Conservation (phyloP, 2,113 vertebrate species). For the Dolichotis patagonum region DNA sequence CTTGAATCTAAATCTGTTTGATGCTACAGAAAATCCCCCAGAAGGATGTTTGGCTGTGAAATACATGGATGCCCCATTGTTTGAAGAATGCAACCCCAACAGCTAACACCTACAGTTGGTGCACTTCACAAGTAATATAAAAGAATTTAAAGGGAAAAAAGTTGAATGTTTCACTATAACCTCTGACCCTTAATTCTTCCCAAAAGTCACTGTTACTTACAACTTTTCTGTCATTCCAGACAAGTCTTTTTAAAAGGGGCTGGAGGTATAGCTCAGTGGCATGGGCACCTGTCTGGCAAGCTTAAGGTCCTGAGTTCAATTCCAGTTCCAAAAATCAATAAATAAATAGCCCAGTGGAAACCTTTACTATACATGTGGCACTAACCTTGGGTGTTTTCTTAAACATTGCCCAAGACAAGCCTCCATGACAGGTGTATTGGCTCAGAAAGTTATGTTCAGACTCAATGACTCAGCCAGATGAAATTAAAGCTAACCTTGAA, state of each 20-base stretch:
- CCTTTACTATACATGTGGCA: background rate
- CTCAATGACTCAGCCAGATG: conserved; percentile 5
- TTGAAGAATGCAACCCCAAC: background rate
- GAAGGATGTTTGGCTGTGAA: background rate
- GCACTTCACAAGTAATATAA: background rate
- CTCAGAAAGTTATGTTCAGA: conserved; percentile 48
- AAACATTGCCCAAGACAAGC: conserved; percentile 15
- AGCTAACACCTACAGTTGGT: background rate
- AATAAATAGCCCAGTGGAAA: background rate
- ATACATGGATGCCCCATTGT: background rate
- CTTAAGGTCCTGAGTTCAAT: no score
- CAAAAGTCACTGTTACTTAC: background rate
- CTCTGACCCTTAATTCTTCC: background rate
- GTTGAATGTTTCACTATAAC: background rate
- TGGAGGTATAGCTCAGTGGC: no score
- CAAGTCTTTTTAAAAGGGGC: background rate
- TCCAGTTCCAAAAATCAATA: no score
- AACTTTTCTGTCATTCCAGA: background rate
- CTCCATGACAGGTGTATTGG: background rate
- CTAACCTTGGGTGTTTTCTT: background rate
- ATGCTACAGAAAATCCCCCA: background rate
- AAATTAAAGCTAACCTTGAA: background rate
- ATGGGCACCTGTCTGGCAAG: no score
- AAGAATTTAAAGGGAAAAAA: background rate
- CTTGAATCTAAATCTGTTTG: background rate